Evolutionary conservation across 2,113 vertebrate genomes (phyloP).

Genomic region (Larimichthys polyactis): DNA sequence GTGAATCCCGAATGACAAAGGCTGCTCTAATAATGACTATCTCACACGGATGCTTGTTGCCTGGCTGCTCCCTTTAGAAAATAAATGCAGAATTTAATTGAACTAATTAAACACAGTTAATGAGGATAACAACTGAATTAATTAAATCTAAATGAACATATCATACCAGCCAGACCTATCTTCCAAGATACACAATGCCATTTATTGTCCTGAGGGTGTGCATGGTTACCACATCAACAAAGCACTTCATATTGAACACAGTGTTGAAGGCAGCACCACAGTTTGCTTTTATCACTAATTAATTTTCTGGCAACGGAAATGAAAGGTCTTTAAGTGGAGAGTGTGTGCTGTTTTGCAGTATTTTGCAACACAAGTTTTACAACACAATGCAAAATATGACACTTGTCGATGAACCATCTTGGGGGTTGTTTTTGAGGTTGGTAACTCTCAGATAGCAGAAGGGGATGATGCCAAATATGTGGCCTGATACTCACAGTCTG

Average conservation of each 20-base stretch:
- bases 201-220: conserved; percentile 31
- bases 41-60: conserved; percentile 48
- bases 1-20: conserved; percentile 53
- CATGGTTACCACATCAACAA: background rate
- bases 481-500: too few relatives aligned
- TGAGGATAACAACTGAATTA: conserved; percentile 69
- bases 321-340: too few relatives aligned
- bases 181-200: conserved; percentile 21
- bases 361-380: background rate
- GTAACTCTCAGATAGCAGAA: too few relatives aligned
- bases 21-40: conserved; percentile 55
- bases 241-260: background rate
- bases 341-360: background rate
- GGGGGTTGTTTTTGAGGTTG: too few relatives aligned
- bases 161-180: conserved; percentile 47
- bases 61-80: conserved; percentile 34
- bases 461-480: too few relatives aligned
- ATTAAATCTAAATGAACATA: conserved; percentile 70
- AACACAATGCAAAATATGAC: background rate
- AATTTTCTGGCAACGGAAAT: too few relatives aligned
- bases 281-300: too few relatives aligned
- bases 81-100: conserved; percentile 61
- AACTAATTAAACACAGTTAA: conserved; percentile 71
- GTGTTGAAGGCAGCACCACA: background rate
- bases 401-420: background rate